Base-by-base conservation (phyloP, 2,888 invertebrate genomes). In the Heteropelma amictum region DNA sequence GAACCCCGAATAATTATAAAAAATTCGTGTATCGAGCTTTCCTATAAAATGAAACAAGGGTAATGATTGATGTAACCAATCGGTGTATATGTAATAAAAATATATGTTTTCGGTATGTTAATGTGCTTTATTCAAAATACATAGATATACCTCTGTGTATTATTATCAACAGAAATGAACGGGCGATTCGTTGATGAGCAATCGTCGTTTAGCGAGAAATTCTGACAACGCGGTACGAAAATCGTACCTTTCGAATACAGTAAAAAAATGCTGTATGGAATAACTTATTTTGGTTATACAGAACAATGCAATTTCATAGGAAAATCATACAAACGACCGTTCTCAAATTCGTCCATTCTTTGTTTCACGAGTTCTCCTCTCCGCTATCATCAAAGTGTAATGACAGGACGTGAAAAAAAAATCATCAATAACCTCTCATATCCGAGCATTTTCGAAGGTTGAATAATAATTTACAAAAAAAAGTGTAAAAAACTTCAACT, bases 341-440 rank as follows among this genome's bases (percentile, higher is more conserved):
- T 21, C 4, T 1, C 17, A 49, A 26, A 63, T 40, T 60, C 74
- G 64, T 40, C 23, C 19, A 26, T 76, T 26, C 49, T 35, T 74
- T 74, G 77, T 77, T 75, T 75, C 58, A 23, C 23, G 14, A 19
- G 8, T 12, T 17, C 47, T 38, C 28, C 47, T 51, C 17, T 28
- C 30, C 23, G 40, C 42, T 23, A 53, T 45, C 26, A 23, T 38
- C 38, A 17, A 49, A 38, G 40, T 33, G 45, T 21, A 64, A 54
- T 67, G 67, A 69, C 64, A 63, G 65, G n/a, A 33, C 54, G 33
- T 56, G 7, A 14, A 14, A 42, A 64, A 73, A 75, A 65, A 40
- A 30, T 28, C 12, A 12, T 19, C 8, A 8, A 21, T 70, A 70
- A 53, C 38, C 60, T 56, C 38, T 10, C 21, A 56, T 3, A 61